Evolutionary conservation across 2,888 invertebrate species (phyloP).

Genomic region (Hemaris fuciformis): DNA sequence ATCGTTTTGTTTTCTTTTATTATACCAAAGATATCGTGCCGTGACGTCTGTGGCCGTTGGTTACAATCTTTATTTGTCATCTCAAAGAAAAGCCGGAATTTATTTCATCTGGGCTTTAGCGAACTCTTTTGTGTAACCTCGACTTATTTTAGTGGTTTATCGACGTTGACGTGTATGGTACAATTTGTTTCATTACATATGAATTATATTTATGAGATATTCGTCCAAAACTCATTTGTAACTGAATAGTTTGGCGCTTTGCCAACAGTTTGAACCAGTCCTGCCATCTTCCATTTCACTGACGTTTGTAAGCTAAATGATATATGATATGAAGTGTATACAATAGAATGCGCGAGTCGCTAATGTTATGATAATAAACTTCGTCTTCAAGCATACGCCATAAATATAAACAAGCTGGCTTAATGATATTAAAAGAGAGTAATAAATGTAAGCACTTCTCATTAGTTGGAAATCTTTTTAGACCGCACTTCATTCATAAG

Average conservation of each 20-base stretch:
- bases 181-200: constrained; percentile 14
- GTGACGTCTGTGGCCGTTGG: constrained; percentile 4
- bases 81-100: not conserved
- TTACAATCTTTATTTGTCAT: constrained; percentile 7
- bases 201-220: constrained; percentile 29
- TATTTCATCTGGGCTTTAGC: not conserved
- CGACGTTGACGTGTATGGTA: constrained; percentile 16
- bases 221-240: constrained; percentile 48
- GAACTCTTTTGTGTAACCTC: constrained; percentile 12
- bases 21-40: not conserved
- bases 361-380: not conserved
- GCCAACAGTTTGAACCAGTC: constrained; percentile 40
- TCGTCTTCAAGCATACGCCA: not conserved
- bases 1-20: constrained; percentile 4
- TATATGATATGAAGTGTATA: not conserved
- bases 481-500: too few species aligned
- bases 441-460: not conserved
- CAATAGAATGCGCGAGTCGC: not conserved
- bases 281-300: constrained; percentile 5
- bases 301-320: constrained; percentile 1
- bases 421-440: not conserved
- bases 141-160: constrained; percentile 18
- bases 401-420: not conserved
- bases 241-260: constrained; percentile 54
- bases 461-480: too few species aligned